Base-by-base conservation (phyloP, 2,888 invertebrate species). In the Cryptocheilus praepositus region DNA sequence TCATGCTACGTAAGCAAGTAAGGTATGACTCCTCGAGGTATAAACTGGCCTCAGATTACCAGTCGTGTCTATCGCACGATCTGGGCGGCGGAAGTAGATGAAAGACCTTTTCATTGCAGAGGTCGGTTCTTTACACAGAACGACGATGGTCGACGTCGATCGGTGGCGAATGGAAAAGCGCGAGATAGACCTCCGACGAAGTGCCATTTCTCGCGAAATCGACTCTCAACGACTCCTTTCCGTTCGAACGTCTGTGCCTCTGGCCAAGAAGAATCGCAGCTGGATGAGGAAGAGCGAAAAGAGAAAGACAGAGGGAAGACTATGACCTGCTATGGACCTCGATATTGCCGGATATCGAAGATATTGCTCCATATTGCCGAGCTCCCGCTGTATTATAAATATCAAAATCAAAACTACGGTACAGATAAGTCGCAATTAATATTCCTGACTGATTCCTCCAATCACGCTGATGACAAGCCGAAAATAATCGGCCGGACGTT, bases 181-280 rank as follows among this genome's bases (percentile, higher is more conserved):
- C 58, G 58, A 58, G 36, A 58, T 58, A 58, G 58, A 58, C 58
- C 58, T 58, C 11, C 58, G 44, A 21, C 58, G 58, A 58, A 58
- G 44, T 44, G 58, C 58, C 43, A 58, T 58, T 58, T 58, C 58
- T 46, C 58, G 43, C 46, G 58, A 44, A 58, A 58, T 58, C 44
- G 44, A 58, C 58, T 43, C 43, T 58, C 58, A 43, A 58, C 58
- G 18, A 58, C 58, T 58, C 3, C 45, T 45, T 58, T 55, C 55
- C 28, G 22, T 28, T 13, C 55, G 15, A n/a, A 2, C 53, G 53
- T 22, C 53, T 25, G 22, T 22, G 4, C 15, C 53, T 53, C 49
- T 49, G 19, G 18, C 49, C 52, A 15, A 28, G 28, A 55, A n/a
- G 25, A 28, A 16, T 28, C 28, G 16, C 55, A n/a, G 55, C 25